A percentile compares a stretch with the other conserved stretches of the same genome.
phyloP scores from a whole-genome alignment of 1,140 invertebrate genomes.

The Achatina immaculata region DNA sequence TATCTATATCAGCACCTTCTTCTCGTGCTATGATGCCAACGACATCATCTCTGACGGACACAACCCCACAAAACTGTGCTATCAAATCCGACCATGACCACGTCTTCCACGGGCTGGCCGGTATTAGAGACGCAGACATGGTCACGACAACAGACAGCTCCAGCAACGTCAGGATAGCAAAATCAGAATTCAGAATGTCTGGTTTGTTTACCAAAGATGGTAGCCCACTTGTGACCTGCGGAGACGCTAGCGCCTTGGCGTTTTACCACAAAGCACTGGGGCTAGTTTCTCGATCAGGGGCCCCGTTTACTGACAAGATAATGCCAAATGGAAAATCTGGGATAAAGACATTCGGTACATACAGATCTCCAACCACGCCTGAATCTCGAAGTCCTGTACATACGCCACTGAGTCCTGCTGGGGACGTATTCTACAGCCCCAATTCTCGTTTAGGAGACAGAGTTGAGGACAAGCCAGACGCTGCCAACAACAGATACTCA shows the following conservation, averaged over 20 bases:
- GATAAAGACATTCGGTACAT: neutral
- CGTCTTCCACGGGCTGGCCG: neutral
- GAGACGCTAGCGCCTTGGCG: neutral
- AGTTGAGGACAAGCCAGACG: constrained; percentile 24
- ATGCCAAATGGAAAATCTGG: neutral
- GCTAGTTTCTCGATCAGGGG: neutral
- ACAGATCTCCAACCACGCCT: neutral
- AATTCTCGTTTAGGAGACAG: constrained; percentile 20
- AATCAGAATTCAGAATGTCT: neutral
- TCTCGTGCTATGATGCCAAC: constrained; percentile 24
- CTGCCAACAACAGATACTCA: constrained; percentile 9
- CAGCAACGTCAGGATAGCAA: neutral
- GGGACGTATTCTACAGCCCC: constrained; percentile 30
- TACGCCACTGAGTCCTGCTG: neutral
- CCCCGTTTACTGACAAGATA: neutral
- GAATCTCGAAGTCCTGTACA: constrained; percentile 15
- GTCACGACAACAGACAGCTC: neutral
- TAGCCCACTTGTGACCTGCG: neutral
- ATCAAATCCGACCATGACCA: neutral
- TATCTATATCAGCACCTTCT: neutral
- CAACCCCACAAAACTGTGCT: neutral
- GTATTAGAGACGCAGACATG: neutral
- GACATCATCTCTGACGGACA: neutral
- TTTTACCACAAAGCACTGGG: constrained; percentile 28
- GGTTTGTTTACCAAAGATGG: constrained; percentile 12